Conservation (phyloP, 2,888 invertebrate species). For the Dynastes grantii region DNA sequence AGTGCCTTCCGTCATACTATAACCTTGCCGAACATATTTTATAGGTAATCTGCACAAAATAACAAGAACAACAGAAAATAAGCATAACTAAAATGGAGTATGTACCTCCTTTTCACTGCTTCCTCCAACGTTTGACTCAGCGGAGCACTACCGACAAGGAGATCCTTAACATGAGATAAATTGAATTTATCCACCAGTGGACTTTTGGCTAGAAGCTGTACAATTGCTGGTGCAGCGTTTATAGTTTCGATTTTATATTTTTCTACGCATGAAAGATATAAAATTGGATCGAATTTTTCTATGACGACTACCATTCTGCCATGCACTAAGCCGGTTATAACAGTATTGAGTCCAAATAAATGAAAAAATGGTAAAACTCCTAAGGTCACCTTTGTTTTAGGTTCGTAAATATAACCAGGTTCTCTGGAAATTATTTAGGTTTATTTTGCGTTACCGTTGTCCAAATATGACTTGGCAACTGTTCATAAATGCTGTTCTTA, state of each 20-base stretch:
- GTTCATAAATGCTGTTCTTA: no score
- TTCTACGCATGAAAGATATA: conserved; percentile 79
- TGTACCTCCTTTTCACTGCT: conserved; percentile 27
- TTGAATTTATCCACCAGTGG: conserved; percentile 70
- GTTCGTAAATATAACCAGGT: background rate
- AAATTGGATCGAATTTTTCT: conserved; percentile 79
- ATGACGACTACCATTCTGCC: conserved; percentile 58
- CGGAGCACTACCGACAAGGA: conserved; percentile 72
- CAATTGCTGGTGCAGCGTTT: conserved; percentile 72
- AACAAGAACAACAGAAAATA: background rate
- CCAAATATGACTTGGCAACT: no score
- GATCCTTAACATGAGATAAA: conserved; percentile 67
- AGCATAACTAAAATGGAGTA: no score
- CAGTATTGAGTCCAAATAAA: conserved; percentile 59
- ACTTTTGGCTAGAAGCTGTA: conserved; percentile 72
- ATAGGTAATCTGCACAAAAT: conserved; percentile 58
- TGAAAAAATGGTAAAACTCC: conserved; percentile 62
- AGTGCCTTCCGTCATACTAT: conserved; percentile 85
- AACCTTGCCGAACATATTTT: conserved; percentile 74
- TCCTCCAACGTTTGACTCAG: conserved; percentile 29
- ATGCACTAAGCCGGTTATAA: conserved; percentile 56
- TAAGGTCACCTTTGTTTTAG: conserved; percentile 36
- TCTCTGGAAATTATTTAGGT: background rate
- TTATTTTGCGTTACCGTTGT: no score
- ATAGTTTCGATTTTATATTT: conserved; percentile 67